phyloP scores from a whole-genome alignment of 1,140 invertebrate genomes.

The Pygmarrhopalites habei region DNA sequence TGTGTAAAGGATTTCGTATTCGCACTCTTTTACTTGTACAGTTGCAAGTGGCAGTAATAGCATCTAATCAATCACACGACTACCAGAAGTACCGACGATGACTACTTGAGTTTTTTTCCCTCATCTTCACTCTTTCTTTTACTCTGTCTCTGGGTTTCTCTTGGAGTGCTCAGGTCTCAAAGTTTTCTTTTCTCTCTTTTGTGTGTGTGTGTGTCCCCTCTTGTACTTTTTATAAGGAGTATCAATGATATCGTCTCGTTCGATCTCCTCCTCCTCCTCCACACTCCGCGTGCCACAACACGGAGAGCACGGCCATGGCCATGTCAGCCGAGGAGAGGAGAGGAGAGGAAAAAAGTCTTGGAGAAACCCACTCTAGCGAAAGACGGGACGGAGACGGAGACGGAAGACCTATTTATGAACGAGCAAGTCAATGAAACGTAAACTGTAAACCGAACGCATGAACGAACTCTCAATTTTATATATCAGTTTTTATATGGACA shows the following conservation, averaged over 20 bases:
- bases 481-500: too few relatives aligned
- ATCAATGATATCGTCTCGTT: too few relatives aligned
- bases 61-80: slow-evolving; percentile 27
- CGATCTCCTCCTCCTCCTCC: too few relatives aligned
- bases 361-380: too few relatives aligned
- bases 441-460: slow-evolving; percentile 9
- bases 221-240: too few relatives aligned
- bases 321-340: not conserved
- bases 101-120: slow-evolving; percentile 4
- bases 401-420: slow-evolving; percentile 6
- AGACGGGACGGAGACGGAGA: not conserved
- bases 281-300: too few relatives aligned
- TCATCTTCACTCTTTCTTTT: not conserved
- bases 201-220: too few relatives aligned
- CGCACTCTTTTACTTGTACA: slow-evolving; percentile 25
- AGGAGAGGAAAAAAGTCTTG: not conserved
- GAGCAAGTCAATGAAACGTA: slow-evolving; percentile 4
- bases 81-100: slow-evolving; percentile 10
- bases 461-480: too few relatives aligned
- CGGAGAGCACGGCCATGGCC: too few relatives aligned
- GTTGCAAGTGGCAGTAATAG: slow-evolving; percentile 31
- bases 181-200: too few relatives aligned
- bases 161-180: too few relatives aligned
- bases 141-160: not conserved
- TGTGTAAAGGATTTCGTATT: slow-evolving; percentile 17